Base-by-base conservation (phyloP, 53 echinoderm and acorn worm species). In the Hippasteria phrygiana region DNA sequence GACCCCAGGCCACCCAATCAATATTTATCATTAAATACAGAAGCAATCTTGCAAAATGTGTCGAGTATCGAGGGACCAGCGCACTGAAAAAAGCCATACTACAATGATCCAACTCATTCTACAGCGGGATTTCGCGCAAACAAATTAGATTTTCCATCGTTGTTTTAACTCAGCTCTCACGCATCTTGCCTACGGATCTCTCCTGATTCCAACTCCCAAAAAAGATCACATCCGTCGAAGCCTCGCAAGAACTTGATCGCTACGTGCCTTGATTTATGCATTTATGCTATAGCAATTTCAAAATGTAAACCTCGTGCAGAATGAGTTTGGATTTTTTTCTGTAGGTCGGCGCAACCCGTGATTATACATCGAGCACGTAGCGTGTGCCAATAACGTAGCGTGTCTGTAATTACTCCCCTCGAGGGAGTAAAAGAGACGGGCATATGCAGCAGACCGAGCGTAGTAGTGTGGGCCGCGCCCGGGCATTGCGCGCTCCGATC, bases 401-500 rank as follows among this genome's bases (percentile, higher is more conserved):
- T 89, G 89, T 79, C 54, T 14, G 89, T 89, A 89, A 89, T 89
- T 79, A 89, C 51, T 79, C 29, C 89, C 89, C 82, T 63, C 55
- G 70, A 43, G 89, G 89, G 78, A 70, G 41, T 40, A 5, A 77
- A 13, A 27, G 74, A 36, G 39, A 80, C 37, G 70, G 46, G 47
- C 79, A 42, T 43, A 28, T 12, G 45, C 11, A 38, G 56, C 26
- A 38, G 77, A 46, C 50, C 31, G 31, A 59, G 4, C 22, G 59
- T 59, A 7, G 24, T 6, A 22, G 22, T 59, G 26, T 20, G 22
- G 59, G 22, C 26, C 3, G 59, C 7, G 59, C 59, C 7, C 59
- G 26, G 59, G 17, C 20, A 59, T 24, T 26, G 59, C 59, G 26
- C n/a, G 31, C 6, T 38, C 76, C 76, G 76, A 50, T 76, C 59